Evolutionary conservation across 2,888 invertebrate species (phyloP).

Genomic region (Tachystola acroxantha): DNA sequence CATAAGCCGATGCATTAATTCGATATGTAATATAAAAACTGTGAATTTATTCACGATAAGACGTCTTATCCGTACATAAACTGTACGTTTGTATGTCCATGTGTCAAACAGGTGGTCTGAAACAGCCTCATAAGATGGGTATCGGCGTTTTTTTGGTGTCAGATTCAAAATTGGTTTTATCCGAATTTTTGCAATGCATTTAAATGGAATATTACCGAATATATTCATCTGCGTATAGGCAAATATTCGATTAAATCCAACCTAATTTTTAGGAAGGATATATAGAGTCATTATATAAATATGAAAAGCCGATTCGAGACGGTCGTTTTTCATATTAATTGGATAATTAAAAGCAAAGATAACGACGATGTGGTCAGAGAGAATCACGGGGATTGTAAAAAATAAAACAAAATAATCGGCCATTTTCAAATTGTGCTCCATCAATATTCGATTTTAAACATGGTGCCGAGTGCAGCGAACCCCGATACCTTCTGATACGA

Average conservation of each 20-base stretch:
- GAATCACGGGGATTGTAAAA: conserved; percentile 20
- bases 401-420: conserved; percentile 34
- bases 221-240: conserved; percentile 8
- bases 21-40: conserved; percentile 61
- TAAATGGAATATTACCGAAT: conserved; percentile 50
- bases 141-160: conserved; percentile 49
- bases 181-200: conserved; percentile 50
- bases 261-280: conserved; percentile 25
- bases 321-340: conserved; percentile 24
- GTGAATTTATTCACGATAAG: conserved; percentile 55
- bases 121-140: conserved; percentile 40
- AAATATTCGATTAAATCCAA: conserved; percentile 6
- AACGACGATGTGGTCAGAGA: conserved; percentile 12
- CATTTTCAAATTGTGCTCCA: conserved; percentile 59
- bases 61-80: conserved; percentile 54
- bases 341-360: conserved; percentile 5
- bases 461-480: conserved; percentile 70
- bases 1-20: conserved; percentile 44
- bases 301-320: conserved; percentile 18
- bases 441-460: conserved; percentile 64
- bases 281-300: conserved; percentile 45
- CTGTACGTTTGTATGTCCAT: conserved; percentile 47
- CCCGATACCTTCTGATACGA: conserved; percentile 53
- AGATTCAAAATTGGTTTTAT: conserved; percentile 51
- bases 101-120: conserved; percentile 61